Conservation (phyloP, 2,797 vertebrate species). For the Apogon talboti region DNA sequence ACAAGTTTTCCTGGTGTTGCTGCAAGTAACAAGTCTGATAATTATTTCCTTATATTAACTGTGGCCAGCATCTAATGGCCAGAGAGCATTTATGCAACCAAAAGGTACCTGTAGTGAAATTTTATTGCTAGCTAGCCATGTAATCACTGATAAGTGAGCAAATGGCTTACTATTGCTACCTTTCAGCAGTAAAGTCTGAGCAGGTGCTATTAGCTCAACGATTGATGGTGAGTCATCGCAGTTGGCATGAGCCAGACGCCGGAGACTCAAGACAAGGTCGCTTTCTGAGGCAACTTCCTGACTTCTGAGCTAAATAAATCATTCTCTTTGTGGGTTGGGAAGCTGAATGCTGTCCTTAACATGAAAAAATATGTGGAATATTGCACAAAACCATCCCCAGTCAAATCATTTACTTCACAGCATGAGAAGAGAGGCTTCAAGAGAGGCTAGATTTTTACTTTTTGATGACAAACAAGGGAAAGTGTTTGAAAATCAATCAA, state of each 20-base stretch:
- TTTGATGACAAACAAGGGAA: slow-evolving; percentile 9
- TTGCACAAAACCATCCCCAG: not conserved
- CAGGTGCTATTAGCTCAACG: slow-evolving; percentile 43
- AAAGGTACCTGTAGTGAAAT: too few relatives aligned
- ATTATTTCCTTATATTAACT: not conserved
- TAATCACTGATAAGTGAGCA: slow-evolving; percentile 11
- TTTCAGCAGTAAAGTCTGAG: slow-evolving; percentile 31
- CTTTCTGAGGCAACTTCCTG: slow-evolving; percentile 34
- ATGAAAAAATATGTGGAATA: slow-evolving; percentile 29
- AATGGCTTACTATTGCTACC: slow-evolving; percentile 32
- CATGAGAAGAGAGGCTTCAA: not conserved
- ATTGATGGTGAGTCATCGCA: slow-evolving; percentile 49
- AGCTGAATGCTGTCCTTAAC: slow-evolving; percentile 20
- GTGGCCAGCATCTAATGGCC: not conserved
- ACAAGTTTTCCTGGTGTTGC: not conserved
- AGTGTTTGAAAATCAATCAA: not conserved
- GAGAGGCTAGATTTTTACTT: slow-evolving; percentile 1
- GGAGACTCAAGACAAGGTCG: slow-evolving; percentile 5
- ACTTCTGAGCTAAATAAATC: slow-evolving; percentile 4
- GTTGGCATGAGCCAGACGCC: slow-evolving; percentile 10
- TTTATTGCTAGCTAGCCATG: slow-evolving; percentile 2
- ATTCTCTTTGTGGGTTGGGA: slow-evolving; percentile 1
- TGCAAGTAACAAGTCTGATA: not conserved
- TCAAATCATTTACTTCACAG: slow-evolving; percentile 9
- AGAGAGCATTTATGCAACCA: not conserved